Evolutionary conservation across 1,140 invertebrate genomes (phyloP).

Genomic region (Ditylenchus dipsaci): DNA sequence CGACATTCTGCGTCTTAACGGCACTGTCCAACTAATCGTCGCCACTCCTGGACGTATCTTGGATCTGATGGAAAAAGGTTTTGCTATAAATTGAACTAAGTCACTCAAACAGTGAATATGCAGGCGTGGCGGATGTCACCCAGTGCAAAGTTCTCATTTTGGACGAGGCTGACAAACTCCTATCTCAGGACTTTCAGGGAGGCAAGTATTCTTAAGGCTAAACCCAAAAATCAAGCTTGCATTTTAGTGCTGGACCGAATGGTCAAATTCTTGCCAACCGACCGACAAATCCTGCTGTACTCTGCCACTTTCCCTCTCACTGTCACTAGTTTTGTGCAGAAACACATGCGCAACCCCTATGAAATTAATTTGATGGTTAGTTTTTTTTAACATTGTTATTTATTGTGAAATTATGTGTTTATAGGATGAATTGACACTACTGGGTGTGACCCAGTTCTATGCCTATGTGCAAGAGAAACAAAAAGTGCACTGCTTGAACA

Average conservation of each 20-base stretch:
- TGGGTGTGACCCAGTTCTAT: slow-evolving; percentile 99
- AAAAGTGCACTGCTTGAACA: slow-evolving; percentile 99
- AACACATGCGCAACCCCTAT: slow-evolving; percentile 89
- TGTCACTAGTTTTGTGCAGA: slow-evolving; percentile 98
- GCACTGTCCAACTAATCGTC: slow-evolving; percentile 98
- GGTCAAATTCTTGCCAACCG: slow-evolving; percentile 75
- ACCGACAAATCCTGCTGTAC: slow-evolving; percentile 94
- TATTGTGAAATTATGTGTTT: too few species aligned
- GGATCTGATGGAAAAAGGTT: slow-evolving; percentile 96
- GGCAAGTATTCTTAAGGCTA: slow-evolving; percentile 62
- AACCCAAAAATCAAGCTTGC: background rate
- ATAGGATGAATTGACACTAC: slow-evolving; percentile 93
- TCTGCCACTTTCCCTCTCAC: slow-evolving; percentile 98
- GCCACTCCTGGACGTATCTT: slow-evolving; percentile 97
- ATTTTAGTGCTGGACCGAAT: slow-evolving; percentile 15
- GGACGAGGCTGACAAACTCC: slow-evolving; percentile 96
- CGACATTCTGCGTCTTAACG: slow-evolving; percentile 98
- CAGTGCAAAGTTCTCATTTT: slow-evolving; percentile 92
- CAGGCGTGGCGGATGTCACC: slow-evolving; percentile 74
- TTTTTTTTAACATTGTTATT: background rate
- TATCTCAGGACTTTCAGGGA: slow-evolving; percentile 96
- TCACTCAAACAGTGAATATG: too few species aligned
- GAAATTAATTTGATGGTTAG: slow-evolving; percentile 80
- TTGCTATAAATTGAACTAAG: too few species aligned
- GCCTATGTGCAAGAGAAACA: slow-evolving; percentile 99